These are phyloP conservation scores for Xylota sylvarum DNA, from an alignment of 2,888 invertebrate species.

Conservation along the genomic window DNA sequence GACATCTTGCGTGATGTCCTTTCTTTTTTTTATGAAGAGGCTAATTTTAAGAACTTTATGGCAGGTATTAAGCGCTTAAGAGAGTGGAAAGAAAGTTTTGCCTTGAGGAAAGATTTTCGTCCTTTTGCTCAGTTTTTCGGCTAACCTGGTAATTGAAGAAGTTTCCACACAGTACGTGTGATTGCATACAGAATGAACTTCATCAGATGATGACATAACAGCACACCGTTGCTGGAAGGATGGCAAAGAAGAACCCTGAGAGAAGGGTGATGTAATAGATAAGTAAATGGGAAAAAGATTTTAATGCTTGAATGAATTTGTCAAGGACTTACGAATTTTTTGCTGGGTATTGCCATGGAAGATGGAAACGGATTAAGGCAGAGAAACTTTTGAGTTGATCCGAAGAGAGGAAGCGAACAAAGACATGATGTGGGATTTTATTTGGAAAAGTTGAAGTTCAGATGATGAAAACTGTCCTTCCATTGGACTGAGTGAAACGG, in stretches of 20 bases:
- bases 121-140: slow-evolving; percentile 28
- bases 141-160: slow-evolving; percentile 67
- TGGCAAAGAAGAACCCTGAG: not conserved
- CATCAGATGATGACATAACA: not conserved
- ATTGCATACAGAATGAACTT: slow-evolving; percentile 58
- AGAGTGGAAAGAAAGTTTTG: not conserved
- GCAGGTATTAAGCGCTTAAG: slow-evolving; percentile 57
- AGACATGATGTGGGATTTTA: slow-evolving; percentile 50
- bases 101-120: not conserved
- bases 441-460: slow-evolving; percentile 44
- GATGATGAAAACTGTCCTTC: slow-evolving; percentile 26
- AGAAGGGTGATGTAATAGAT: slow-evolving; percentile 37
- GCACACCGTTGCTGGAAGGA: not conserved
- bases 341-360: too few species aligned
- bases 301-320: slow-evolving; percentile 53
- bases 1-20: slow-evolving; percentile 15
- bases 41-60: slow-evolving; percentile 63
- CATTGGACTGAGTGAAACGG: not conserved
- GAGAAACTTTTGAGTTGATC: slow-evolving; percentile 39
- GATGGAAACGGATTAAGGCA: not conserved
- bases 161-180: slow-evolving; percentile 60
- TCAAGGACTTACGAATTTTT: slow-evolving; percentile 41
- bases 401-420: not conserved
- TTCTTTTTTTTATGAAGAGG: slow-evolving; percentile 10
- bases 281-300: slow-evolving; percentile 42